Base-by-base conservation (phyloP, 2,797 vertebrate genomes). In the Lepus townsendii region DNA sequence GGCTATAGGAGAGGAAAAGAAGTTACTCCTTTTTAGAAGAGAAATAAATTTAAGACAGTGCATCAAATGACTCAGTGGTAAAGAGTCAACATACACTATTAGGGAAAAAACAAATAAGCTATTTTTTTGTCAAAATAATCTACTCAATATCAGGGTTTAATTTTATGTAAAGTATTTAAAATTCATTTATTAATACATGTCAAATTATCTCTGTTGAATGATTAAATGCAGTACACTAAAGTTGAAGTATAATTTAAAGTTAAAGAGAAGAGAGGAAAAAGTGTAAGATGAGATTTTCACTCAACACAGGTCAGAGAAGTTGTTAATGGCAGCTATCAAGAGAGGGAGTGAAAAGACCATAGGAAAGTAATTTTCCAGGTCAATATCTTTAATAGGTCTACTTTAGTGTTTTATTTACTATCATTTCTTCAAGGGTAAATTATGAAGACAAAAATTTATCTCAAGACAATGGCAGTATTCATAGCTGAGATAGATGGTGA, bases 1-100 rank as follows among this genome's bases (percentile, higher is more conserved):
- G 27, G 63, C 87, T 80, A 3, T 50, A 38, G 35, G 2, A 89
- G 35, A 71, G 24, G 24, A 22, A 93, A 6, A 66, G 63, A 78
- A 79, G 60, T 86, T 79, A 50, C 27, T 16, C 2, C 10, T 35
- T 71, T 89, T 47, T 27, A 78, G 86, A 57, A 71, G 62, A 92
- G 93, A 93, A 89, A 38, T 54, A 83, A 72, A 90, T 54, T 66
- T 76, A 35, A 88, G 78, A 68, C 30, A 78, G 89, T n/a, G n/a
- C 24, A 65, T 69, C 69, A 77, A 84, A 12, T 60, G 54, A 68
- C 50, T 68, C 82, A n/a, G 42, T 90, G 52, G 5, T 88, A 95
- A 16, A 75, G 7, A 66, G 0, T 72, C 3, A 35, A 90, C 16
- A 17, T 3, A 65, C 35, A 3, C 20, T 84, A 38, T 17, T 42